Conservation (phyloP, 35 echinoderm and acorn worm genomes). For the Amphiura filiformis region DNA sequence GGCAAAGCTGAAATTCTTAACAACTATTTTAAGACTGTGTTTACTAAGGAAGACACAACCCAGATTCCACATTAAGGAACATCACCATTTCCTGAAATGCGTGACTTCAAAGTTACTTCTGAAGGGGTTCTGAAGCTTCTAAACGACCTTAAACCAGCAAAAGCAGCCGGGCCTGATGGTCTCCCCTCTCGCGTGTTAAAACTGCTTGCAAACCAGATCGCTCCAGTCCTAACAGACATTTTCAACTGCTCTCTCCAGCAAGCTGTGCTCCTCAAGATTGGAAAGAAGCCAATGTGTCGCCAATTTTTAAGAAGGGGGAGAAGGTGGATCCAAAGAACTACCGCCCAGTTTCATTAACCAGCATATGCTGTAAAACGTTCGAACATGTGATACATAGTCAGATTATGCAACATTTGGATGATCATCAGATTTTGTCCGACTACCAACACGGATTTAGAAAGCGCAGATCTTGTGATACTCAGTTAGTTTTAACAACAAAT, state of each 20-base stretch:
- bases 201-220: background rate
- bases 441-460: too few relatives aligned
- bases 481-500: too few relatives aligned
- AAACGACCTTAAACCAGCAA: background rate
- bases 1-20: slow-evolving; percentile 15
- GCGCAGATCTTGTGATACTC: too few relatives aligned
- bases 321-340: slow-evolving; percentile 27
- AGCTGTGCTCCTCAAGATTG: background rate
- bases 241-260: background rate
- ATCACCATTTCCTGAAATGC: background rate
- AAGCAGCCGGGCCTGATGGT: slow-evolving; percentile 19
- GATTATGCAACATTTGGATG: too few relatives aligned
- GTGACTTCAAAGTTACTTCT: background rate
- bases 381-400: slow-evolving; percentile 25
- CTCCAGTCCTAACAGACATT: background rate
- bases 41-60: slow-evolving; percentile 9
- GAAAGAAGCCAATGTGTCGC: slow-evolving; percentile 23
- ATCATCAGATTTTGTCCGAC: too few relatives aligned
- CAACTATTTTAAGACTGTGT: background rate
- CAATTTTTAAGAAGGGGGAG: slow-evolving; percentile 38
- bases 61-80: background rate
- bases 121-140: slow-evolving; percentile 10
- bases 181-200: background rate
- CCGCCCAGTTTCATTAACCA: slow-evolving; percentile 23
- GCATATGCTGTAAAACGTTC: slow-evolving; percentile 7